A percentile compares a stretch with the other conserved stretches of the same genome.
Conservation (phyloP, 2,888 invertebrate species). For the Phymatocera aterrima region DNA sequence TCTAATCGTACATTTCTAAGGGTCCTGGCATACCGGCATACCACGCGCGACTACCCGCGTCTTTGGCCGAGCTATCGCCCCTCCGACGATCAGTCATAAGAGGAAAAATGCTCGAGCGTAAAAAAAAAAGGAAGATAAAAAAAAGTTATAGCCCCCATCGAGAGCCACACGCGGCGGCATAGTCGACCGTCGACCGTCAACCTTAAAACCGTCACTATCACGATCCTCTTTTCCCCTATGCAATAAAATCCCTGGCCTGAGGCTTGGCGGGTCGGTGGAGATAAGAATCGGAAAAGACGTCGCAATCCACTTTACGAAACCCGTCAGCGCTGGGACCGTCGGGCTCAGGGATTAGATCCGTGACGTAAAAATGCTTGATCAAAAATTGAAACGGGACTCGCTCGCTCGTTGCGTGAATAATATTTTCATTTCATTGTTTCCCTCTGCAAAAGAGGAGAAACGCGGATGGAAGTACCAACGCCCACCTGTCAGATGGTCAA, state of each 20-base stretch:
- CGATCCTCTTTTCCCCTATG: background rate
- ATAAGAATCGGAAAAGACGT: constrained; percentile 22
- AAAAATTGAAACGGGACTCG: too few species aligned
- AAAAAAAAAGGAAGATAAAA: background rate
- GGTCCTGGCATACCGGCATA: constrained; percentile 39
- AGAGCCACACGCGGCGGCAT: background rate
- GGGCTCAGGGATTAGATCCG: constrained; percentile 22
- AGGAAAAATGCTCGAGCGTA: constrained; percentile 16
- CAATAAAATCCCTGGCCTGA: constrained; percentile 28
- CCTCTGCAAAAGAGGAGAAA: background rate
- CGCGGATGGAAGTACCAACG: background rate
- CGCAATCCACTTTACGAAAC: constrained; percentile 28
- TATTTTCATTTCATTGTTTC: too few species aligned
- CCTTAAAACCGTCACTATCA: constrained; percentile 7
- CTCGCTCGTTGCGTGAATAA: too few species aligned
- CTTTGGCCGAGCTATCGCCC: background rate
- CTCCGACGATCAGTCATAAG: background rate
- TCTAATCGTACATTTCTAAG: constrained; percentile 46
- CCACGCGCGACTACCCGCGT: background rate
- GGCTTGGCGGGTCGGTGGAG: background rate
- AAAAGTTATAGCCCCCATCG: constrained; percentile 10
- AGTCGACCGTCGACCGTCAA: too few species aligned
- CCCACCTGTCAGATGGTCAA: background rate
- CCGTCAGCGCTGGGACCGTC: background rate
- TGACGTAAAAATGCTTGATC: too few species aligned